Base-by-base conservation (phyloP, 2,888 invertebrate genomes). In the Yponomeuta evonymella region DNA sequence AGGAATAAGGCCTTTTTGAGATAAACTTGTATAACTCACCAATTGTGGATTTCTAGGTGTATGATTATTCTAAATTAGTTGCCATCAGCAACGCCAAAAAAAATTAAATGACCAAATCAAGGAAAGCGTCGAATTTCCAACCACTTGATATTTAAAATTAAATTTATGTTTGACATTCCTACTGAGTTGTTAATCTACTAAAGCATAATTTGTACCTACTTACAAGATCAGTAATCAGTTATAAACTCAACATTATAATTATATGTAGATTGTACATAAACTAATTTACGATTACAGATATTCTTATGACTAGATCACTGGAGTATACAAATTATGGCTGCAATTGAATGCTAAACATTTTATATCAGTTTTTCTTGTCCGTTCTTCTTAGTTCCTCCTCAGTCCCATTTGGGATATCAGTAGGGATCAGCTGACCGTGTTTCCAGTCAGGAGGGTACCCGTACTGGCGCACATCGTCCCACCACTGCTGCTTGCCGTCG, bases 401-500 rank as follows among this genome's bases (percentile, higher is more conserved):
- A 2, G 78, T 73, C 70, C 80, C 84, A 12, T 73, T 72, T 1
- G 70, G 70, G 43, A 72, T 69, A 6, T 72, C 67, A 12, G 78
- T 76, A 2, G 72, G 72, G 63, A 76, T 72, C 15, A 79, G 72
- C 0, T 75, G 75, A 6, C 79, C 79, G 69, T 79, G 77, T 69
- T 78, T 81, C 78, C 79, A 80, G 30, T 74, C 73, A 0, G 71
- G n/a, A 8, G 81, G 83, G 70, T 80, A 81, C 4, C 81, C 81
- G 69, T 77, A 75, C 48, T 78, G 75, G 63, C 86, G 79, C 0
- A 90, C 87, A 71, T 93, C 88, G 77, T 95, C 94, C 95, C 95
- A 95, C 73, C 90, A 88, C 74, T 95, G 94, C 15, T 93, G 92
- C 67, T 94, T 93, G 0, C 94, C 95, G 72, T 94, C 93, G 0